Percentiles rank a stretch among this genome's conserved stretches.
These are phyloP conservation scores for Simalia tracyae DNA, from an alignment of 2,797 vertebrate species.

Conservation along the genomic window DNA sequence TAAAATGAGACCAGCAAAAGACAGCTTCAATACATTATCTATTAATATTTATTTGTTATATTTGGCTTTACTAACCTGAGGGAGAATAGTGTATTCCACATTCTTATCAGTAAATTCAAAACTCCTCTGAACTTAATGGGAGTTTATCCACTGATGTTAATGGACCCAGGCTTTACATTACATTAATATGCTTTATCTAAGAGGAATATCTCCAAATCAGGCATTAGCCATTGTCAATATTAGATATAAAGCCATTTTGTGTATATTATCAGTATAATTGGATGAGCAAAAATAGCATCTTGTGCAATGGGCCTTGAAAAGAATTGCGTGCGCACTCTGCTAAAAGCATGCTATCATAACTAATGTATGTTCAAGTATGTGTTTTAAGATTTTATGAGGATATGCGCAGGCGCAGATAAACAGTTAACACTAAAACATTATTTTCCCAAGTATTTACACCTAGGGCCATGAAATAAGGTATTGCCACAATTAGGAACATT, in stretches of 20 bases:
- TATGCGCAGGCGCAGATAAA: neutral
- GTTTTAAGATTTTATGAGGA: neutral
- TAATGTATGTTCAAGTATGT: neutral
- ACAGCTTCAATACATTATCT: neutral
- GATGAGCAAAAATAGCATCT: conserved; percentile 24
- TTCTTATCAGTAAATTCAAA: conserved; percentile 16
- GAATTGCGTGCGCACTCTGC: neutral
- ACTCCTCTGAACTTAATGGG: conserved; percentile 9
- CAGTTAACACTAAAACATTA: neutral
- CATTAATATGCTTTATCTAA: conserved; percentile 35
- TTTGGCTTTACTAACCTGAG: neutral
- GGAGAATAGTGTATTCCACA: neutral
- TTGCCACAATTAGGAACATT: neutral
- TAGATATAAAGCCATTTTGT: conserved; percentile 16
- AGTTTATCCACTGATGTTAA: conserved; percentile 6
- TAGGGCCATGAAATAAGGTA: neutral
- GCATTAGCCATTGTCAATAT: conserved; percentile 16
- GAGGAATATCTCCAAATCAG: neutral
- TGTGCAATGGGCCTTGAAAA: conserved; percentile 14
- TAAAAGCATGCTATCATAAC: neutral
- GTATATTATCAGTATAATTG: conserved; percentile 22
- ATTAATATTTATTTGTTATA: neutral
- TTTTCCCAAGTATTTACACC: neutral
- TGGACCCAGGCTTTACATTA: conserved; percentile 30
- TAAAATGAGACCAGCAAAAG: neutral